Evolutionary conservation across 2,888 invertebrate species (phyloP).

Genomic region (Sabatieria punctata): DNA sequence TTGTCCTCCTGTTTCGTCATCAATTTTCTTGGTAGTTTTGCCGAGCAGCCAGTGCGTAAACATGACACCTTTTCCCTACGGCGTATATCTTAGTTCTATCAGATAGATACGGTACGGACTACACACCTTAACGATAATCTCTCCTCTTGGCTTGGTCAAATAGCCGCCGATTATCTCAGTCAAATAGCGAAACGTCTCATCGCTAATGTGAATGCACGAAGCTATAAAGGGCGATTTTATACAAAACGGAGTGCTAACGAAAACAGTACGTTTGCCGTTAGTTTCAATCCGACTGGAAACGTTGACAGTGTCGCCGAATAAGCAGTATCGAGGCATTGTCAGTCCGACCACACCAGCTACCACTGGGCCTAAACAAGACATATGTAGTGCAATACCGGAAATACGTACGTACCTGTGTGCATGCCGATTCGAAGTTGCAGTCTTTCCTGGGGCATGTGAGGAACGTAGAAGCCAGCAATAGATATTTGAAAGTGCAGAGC

Average conservation of each 20-base stretch:
- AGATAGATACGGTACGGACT: neutral
- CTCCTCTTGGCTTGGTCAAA: conserved; percentile 1
- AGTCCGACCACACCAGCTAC: conserved; percentile 7
- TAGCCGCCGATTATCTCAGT: conserved; percentile 1
- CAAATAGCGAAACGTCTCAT: neutral
- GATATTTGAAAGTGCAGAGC: conserved; percentile 11
- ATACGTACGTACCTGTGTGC: conserved; percentile 15
- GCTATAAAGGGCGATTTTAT: conserved; percentile 3
- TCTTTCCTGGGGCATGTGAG: conserved; percentile 15
- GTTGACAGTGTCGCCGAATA: conserved; percentile 10
- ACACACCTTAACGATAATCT: conserved; percentile 3
- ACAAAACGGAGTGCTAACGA: neutral
- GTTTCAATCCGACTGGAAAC: conserved; percentile 8
- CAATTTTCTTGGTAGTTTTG: no score
- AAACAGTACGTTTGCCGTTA: conserved; percentile 8
- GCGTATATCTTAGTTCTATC: no score
- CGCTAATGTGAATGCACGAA: conserved; percentile 9
- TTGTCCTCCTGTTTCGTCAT: no score
- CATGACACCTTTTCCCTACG: conserved; percentile 6
- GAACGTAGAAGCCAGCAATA: conserved; percentile 14
- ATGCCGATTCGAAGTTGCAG: conserved; percentile 19
- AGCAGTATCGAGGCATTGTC: conserved; percentile 8
- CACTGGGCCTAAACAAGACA: conserved; percentile 4
- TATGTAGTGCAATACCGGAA: no score
- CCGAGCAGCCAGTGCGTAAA: conserved; percentile 3